Evolutionary conservation across 2,888 invertebrate species (phyloP), one percentile per base, ranked within the genome.

Genomic region (Coleophora deauratella): DNA sequence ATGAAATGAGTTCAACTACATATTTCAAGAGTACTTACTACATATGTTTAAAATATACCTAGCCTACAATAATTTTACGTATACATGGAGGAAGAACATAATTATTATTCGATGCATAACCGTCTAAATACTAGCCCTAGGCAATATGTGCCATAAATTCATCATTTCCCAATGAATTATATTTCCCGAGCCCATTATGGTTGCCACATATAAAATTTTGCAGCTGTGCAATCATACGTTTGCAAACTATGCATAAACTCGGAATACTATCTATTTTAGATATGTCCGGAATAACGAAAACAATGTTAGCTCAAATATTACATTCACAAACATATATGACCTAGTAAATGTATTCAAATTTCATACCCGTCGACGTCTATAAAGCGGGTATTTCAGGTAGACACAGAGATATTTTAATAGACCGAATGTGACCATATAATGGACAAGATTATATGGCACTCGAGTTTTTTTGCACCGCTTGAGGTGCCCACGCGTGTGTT

Each of bases 401-500:
- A 51, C 21, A 21, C 21, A 21, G 21, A 45, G 40, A 36, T 48
- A 54, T 57, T 63, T 64, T 64, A 66, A 66, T 68, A 66, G 58
- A 65, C 59, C 48, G 54, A 63, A 63, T 58, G 53, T 54, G 59
- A 55, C 66, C 65, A 66, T 73, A 69, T n/a, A 71, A 74, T 51
- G 55, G 44, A 44, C 56, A 53, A 21, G 58, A 54, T 55, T 50
- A 59, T 59, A 58, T 61, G 58, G 44, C 56, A 55, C 58, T 57
- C 49, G 43, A 57, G 51, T 54, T 69, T 81, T 79, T 81, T 79
- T 73, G 63, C 64, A 40, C 47, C 55, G 55, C 64, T 67, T 60
- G 55, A 59, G 54, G 54, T 56, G 61, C 56, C 55, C 54, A 55
- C 55, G 52, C 58, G 59, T 61, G 62, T 63, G 71, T 73, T 68